Evolutionary conservation across 2,797 vertebrate species (phyloP).

Genomic region (Ctenochaetus hawaiiensis): DNA sequence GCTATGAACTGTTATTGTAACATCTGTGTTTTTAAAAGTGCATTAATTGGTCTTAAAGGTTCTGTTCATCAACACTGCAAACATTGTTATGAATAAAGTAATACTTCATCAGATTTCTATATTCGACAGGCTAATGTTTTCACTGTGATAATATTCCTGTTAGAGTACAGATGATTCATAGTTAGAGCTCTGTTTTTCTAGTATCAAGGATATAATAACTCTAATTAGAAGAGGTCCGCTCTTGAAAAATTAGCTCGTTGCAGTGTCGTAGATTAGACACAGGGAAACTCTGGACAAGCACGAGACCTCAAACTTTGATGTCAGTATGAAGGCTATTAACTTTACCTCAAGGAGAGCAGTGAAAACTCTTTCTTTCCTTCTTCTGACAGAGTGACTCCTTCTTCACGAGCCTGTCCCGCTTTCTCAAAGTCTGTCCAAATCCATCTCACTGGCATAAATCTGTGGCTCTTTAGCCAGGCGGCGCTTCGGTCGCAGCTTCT

Average conservation of each 20-base stretch:
- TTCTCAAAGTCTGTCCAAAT: constrained; percentile 36
- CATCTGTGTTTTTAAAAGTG: constrained; percentile 56
- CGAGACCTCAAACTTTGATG: constrained; percentile 33
- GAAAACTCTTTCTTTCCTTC: constrained; percentile 6
- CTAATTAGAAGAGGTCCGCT: constrained; percentile 10
- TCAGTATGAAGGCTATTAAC: constrained; percentile 21
- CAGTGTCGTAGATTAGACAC: constrained; percentile 22
- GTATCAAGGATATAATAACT: constrained; percentile 25
- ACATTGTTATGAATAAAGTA: constrained; percentile 29
- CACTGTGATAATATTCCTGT: constrained; percentile 31
- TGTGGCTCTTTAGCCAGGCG: constrained; percentile 27
- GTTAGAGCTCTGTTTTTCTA: constrained; percentile 14
- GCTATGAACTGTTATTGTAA: constrained; percentile 41
- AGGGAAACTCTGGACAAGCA: background rate
- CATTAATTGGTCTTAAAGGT: constrained; percentile 39
- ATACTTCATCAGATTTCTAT: constrained; percentile 22
- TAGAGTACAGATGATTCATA: constrained; percentile 5
- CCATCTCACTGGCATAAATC: constrained; percentile 40
- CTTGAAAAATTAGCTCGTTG: constrained; percentile 30
- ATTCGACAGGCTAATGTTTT: constrained; percentile 8
- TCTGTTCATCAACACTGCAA: constrained; percentile 29
- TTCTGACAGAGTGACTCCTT: constrained; percentile 9
- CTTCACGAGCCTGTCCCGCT: constrained; percentile 18
- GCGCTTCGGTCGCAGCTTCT: constrained; percentile 40
- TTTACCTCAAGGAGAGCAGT: constrained; percentile 8